Evolutionary conservation across 2,797 vertebrate species (phyloP).

Genomic region (Dendrocincla fuliginosa): DNA sequence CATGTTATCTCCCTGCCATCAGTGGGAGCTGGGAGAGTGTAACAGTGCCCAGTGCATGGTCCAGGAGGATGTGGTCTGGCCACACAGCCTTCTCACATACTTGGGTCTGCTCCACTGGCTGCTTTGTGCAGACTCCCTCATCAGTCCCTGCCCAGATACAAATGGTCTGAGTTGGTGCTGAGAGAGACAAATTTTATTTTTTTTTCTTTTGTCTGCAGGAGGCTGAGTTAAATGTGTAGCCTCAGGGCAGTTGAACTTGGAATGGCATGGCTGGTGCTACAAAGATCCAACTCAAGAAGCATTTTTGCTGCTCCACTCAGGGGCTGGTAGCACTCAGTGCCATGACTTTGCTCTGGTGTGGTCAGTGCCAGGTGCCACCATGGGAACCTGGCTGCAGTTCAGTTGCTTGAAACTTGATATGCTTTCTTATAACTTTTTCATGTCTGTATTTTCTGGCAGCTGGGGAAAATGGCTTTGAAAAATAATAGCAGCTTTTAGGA

Average conservation of each 20-base stretch:
- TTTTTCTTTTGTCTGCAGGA: not conserved
- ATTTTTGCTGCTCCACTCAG: not conserved
- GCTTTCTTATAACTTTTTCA: not conserved
- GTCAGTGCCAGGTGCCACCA: not conserved
- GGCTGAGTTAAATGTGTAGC: not conserved
- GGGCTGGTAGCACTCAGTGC: not conserved
- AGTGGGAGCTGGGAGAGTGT: not conserved
- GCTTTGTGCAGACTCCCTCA: not conserved
- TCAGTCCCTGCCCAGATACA: not conserved
- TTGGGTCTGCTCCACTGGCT: not conserved
- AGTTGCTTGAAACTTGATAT: not conserved
- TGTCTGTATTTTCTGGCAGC: not conserved
- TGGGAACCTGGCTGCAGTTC: not conserved
- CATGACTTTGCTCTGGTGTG: not conserved
- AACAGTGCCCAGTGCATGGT: not conserved
- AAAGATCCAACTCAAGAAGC: not conserved
- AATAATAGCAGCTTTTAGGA: slow-evolving; percentile 3
- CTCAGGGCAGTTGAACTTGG: not conserved
- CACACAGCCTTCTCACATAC: not conserved
- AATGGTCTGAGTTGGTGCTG: not conserved
- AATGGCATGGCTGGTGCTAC: not conserved
- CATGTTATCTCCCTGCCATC: not conserved
- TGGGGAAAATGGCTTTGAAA: not conserved
- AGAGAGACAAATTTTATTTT: not conserved
- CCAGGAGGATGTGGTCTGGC: not conserved